phyloP scores from a whole-genome alignment of 2,888 invertebrate species.

The Tillus elongatus region DNA sequence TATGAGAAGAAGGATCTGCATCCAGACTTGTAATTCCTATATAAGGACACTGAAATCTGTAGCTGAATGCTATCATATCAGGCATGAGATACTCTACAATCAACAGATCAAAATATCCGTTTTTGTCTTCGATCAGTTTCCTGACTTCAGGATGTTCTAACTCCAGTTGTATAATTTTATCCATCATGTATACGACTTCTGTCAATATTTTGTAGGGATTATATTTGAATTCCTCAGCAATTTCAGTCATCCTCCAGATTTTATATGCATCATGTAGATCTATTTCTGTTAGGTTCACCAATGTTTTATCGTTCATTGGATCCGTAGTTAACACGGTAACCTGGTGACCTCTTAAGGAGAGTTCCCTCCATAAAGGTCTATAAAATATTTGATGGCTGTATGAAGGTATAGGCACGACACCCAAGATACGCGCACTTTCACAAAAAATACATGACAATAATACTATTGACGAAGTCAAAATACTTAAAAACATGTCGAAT shows the following conservation, averaged over 20 bases:
- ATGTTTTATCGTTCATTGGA: conserved; percentile 20
- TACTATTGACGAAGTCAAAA: too few relatives aligned
- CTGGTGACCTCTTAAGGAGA: conserved; percentile 31
- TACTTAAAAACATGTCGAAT: too few relatives aligned
- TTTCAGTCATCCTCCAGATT: not conserved
- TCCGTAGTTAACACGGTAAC: conserved; percentile 33
- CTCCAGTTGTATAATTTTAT: not conserved
- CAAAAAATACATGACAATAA: too few relatives aligned
- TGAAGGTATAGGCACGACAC: conserved; percentile 26
- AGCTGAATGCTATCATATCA: conserved; percentile 22
- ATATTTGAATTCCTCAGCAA: not conserved
- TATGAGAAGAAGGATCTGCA: conserved; percentile 14
- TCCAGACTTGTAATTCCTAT: conserved; percentile 22
- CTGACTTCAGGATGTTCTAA: conserved; percentile 27
- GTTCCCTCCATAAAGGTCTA: conserved; percentile 27
- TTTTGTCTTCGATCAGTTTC: conserved; percentile 32
- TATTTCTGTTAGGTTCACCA: conserved; percentile 24
- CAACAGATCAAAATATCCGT: conserved; percentile 32
- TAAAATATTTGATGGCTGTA: conserved; percentile 30
- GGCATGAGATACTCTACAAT: conserved; percentile 23
- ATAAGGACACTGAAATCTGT: conserved; percentile 22
- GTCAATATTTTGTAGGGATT: conserved; percentile 17
- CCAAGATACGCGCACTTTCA: conserved; percentile 24
- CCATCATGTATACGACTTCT: conserved; percentile 16
- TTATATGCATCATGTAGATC: conserved; percentile 17